These are phyloP conservation scores for Parnassius smintheus DNA, from an alignment of 2,888 invertebrate species.

Conservation along the genomic window DNA sequence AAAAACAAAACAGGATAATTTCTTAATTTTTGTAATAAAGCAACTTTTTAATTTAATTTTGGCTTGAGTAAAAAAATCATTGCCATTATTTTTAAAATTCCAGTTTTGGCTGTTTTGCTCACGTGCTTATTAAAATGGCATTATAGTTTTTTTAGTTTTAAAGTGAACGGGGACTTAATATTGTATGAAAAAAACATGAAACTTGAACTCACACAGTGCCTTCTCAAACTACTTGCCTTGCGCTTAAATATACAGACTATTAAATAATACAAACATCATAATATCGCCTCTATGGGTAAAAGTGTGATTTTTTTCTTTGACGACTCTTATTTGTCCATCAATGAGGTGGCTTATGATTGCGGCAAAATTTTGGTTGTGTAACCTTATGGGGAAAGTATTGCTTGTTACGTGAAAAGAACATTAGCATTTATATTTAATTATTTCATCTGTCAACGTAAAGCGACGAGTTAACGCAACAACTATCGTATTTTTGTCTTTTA, in stretches of 20 bases:
- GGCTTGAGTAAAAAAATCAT: not conserved
- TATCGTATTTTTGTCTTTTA: too few relatives aligned
- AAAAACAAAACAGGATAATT: not conserved
- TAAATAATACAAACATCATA: not conserved
- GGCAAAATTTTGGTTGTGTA: too few relatives aligned
- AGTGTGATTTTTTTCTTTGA: constrained; percentile 2
- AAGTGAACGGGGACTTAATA: too few relatives aligned
- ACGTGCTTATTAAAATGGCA: too few relatives aligned
- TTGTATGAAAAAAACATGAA: too few relatives aligned
- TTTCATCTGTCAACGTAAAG: not conserved
- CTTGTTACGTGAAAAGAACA: too few relatives aligned
- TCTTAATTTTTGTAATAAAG: not conserved
- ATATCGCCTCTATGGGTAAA: constrained; percentile 9
- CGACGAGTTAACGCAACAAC: not conserved
- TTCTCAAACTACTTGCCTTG: constrained; percentile 9
- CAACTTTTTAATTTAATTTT: not conserved
- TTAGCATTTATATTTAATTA: not conserved
- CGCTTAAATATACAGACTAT: not conserved
- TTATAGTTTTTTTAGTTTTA: too few relatives aligned
- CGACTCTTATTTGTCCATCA: too few relatives aligned
- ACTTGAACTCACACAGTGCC: constrained; percentile 23
- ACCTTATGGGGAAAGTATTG: too few relatives aligned
- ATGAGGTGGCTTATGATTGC: not conserved
- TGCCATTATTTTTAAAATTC: too few relatives aligned
- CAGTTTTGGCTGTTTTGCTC: not conserved